Base-by-base conservation (phyloP, 2,888 invertebrate species). In the Cantharis flavilabris region DNA sequence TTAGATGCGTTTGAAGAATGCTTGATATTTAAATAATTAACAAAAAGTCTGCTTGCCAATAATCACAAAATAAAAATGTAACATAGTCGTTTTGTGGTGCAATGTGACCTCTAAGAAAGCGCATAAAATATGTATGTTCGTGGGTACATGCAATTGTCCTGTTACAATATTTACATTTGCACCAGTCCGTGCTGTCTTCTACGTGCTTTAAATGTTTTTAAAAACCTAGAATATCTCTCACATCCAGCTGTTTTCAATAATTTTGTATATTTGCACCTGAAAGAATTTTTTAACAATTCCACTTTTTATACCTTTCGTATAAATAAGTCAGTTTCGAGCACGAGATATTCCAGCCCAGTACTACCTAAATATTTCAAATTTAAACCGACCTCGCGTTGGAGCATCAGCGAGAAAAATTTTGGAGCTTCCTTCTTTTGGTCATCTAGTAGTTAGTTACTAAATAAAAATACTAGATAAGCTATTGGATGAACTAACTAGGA, bases 71-170 rank as follows among this genome's bases (percentile, higher is more conserved):
- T 71, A 71, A 75, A 70, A 64, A 28, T 70, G 64, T 67, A 75
- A 65, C 63, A 49, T 71, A 16, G 70, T 20, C 71, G 75, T 75
- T 75, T 75, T 71, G 70, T 70, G 70, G 75, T 75, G 75, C 70
- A 71, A 16, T 75, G 75, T 71, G 71, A 75, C 75, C 75, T 75
- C 75, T 20, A 65, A 75, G 70, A 75, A 75, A 64, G 75, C 75
- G 30, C 65, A 75, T 75, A 75, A 75, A 75, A 76, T 76, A 73
- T 73, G 72, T 76, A 73, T 73, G 65, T 72, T 72, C 75, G 79
- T 79, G 79, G 77, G 75, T 77, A 76, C 75, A 76, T 79, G 79
- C 79, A 76, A 79, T 79, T 79, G 79, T 79, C 79, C 73, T 75
- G 73, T 79, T 76, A 74, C 75, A 79, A 79, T 79, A 79, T 79